These are phyloP conservation scores for Tetranychus cinnabarinus DNA, from an alignment of 1,140 invertebrate species.

Conservation along the genomic window DNA sequence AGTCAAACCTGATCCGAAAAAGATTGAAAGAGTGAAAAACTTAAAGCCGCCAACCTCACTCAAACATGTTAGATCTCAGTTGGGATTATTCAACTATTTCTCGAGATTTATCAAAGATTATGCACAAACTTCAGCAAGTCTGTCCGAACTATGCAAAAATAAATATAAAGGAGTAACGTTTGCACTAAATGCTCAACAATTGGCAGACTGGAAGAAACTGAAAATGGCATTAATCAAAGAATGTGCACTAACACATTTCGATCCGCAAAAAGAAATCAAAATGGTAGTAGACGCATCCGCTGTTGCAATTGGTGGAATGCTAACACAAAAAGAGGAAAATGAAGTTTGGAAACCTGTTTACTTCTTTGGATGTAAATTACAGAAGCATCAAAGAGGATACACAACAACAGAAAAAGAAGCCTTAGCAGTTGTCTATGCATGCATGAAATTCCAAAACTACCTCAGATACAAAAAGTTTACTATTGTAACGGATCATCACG, in stretches of 20 bases:
- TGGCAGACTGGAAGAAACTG: background rate
- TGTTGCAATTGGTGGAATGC: constrained; percentile 12
- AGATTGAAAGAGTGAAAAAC: constrained; percentile 3
- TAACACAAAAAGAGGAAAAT: constrained; percentile 11
- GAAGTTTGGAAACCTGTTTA: background rate
- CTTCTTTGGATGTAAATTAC: too few species aligned
- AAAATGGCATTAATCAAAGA: background rate
- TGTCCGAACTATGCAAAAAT: background rate
- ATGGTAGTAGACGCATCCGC: constrained; percentile 14
- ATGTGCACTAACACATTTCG: background rate
- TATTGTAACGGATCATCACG: too few species aligned
- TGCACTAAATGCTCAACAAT: background rate
- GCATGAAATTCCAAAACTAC: constrained; percentile 19
- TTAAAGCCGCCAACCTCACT: background rate
- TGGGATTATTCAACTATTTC: background rate
- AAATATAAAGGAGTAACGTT: background rate
- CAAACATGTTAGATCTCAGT: background rate
- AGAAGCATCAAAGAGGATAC: too few species aligned
- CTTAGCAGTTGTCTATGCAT: constrained; percentile 24
- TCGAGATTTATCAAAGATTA: background rate
- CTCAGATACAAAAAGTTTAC: too few species aligned
- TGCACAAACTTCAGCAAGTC: background rate
- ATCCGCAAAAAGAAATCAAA: background rate
- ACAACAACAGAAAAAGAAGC: constrained; percentile 24
- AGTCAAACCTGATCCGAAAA: constrained; percentile 11